phyloP scores from a whole-genome alignment of 2,113 vertebrate genomes.

The Antechinus stuartii region DNA sequence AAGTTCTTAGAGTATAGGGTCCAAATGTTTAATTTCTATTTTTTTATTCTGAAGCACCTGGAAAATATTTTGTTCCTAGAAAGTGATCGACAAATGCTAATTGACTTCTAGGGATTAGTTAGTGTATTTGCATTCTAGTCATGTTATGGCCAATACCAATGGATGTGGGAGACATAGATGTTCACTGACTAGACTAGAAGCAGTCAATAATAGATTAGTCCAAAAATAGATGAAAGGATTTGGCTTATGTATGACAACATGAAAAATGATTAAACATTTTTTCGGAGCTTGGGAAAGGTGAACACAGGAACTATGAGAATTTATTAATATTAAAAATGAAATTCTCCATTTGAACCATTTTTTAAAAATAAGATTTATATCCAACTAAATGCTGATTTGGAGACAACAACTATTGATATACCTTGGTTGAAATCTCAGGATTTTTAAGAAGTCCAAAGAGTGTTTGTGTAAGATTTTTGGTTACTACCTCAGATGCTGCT shows the following conservation, averaged over 20 bases:
- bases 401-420: background rate
- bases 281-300: background rate
- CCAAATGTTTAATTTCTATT: background rate
- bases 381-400: background rate
- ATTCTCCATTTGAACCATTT: background rate
- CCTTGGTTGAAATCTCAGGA: background rate
- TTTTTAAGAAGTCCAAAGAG: background rate
- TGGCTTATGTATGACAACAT: slow-evolving; percentile 1
- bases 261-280: background rate
- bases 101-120: background rate
- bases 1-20: background rate
- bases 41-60: background rate
- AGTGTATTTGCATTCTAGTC: background rate
- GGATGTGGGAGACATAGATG: background rate
- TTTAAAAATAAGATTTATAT: background rate
- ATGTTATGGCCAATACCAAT: background rate
- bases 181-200: background rate
- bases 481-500: background rate
- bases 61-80: background rate
- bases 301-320: background rate
- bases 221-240: background rate
- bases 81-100: background rate
- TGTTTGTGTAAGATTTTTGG: background rate
- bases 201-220: background rate
- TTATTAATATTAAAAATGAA: background rate